Base-by-base conservation (phyloP, 2,797 vertebrate species). In the Okamejei kenojei region DNA sequence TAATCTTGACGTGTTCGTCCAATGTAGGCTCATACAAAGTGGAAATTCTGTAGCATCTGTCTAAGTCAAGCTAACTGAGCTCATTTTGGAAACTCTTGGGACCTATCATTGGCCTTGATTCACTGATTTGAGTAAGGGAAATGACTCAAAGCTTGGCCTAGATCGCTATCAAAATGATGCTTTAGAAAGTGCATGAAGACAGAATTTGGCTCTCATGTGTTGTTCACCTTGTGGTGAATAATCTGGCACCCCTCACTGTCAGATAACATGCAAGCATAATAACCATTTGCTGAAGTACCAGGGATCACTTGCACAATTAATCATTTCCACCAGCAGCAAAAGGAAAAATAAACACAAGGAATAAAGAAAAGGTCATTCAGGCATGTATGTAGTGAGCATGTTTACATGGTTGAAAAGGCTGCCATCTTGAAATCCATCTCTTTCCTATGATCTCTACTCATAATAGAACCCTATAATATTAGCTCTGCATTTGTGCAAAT, bases 341-440 rank as follows among this genome's bases (percentile, higher is more conserved):
- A 61, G 54, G 82, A 29, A 63, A 61, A 54, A 63, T 54, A 94
- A 93, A 79, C 78, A 93, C 94, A 93, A 95, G 94, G 96, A 95
- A 96, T 95, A 96, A 96, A 97, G 96, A 96, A 96, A 96, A 97
- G 97, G 97, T 97, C 95, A 96, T 7, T 65, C 61, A 29, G 32
- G 21, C 35, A 32, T 45, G 21, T 84, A 13, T n/a, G 29, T 45
- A n/a, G 26, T 61, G 82, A 26, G 26, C 19, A 3, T 26, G 19
- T 74, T 74, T 26, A 26, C 71, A 29, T 74, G 71, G 2, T 91
- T 73, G 35, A 90, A 71, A 90, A 38, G 11, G 21, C 21, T 73
- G 19, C 68, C 32, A 26, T 26, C 35, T 73, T 90, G 65, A 88
- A 65, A 65, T 88, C 61, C 61, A 88, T 32, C 58, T n/a, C 15